Conservation (phyloP, 2,113 vertebrate genomes). For the Phaethornis superciliosus region DNA sequence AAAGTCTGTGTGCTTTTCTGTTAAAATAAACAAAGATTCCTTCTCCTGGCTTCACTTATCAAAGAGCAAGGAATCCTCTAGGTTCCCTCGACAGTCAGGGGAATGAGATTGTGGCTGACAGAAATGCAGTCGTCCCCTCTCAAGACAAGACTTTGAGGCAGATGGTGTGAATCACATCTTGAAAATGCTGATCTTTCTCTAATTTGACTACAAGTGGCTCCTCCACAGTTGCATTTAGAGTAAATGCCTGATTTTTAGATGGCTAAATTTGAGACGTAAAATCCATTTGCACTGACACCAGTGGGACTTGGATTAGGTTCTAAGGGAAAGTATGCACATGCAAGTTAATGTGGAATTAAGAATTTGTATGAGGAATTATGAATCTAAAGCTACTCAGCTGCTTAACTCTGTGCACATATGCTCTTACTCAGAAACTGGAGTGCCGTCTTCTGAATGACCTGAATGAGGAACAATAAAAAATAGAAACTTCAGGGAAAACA, state of each 20-base stretch:
- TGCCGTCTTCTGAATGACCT: not conserved
- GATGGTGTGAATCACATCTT: conserved; percentile 2
- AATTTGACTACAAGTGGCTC: not conserved
- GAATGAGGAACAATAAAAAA: not conserved
- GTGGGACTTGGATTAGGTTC: not conserved
- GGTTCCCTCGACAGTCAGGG: not conserved
- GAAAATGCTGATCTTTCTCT: conserved; percentile 8
- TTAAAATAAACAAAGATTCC: not conserved
- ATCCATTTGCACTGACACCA: not conserved
- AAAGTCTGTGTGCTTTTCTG: not conserved
- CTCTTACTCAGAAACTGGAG: not conserved
- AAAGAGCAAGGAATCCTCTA: not conserved
- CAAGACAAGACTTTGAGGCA: not conserved
- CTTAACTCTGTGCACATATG: not conserved
- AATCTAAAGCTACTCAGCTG: conserved; percentile 6
- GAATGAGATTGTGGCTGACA: not conserved
- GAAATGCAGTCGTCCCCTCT: not conserved
- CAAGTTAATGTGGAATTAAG: conserved; percentile 25
- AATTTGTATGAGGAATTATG: not conserved
- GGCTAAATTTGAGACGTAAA: conserved; percentile 33
- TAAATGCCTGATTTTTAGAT: not conserved
- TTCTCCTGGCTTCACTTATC: not conserved
- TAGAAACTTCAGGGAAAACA: not conserved
- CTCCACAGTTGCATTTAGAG: not conserved
- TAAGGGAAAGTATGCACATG: not conserved